A percentile compares a stretch with the other conserved stretches of the same genome.
Evolutionary conservation across 2,797 vertebrate genomes (phyloP).

Genomic region (Saxicola maurus): DNA sequence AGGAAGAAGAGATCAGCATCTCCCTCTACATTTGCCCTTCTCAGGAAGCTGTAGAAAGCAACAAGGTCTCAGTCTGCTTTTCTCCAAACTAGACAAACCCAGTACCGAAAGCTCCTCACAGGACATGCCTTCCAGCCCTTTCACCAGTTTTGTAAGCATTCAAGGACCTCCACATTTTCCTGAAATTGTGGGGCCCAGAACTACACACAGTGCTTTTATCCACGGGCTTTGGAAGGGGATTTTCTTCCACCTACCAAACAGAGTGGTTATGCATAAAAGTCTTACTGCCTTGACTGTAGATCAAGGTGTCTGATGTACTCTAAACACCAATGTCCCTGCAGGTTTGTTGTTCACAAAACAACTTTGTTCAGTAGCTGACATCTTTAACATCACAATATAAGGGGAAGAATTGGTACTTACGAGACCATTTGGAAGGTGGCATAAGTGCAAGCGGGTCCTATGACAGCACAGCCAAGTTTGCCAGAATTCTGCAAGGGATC

Average conservation of each 20-base stretch:
- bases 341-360: background rate
- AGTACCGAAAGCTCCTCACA: background rate
- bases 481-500: slow-evolving; percentile 28
- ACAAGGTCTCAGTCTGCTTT: background rate
- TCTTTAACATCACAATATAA: background rate
- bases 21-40: background rate
- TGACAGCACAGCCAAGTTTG: slow-evolving; percentile 81
- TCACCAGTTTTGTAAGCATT: background rate
- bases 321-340: background rate
- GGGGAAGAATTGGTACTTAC: slow-evolving; percentile 76
- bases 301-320: background rate
- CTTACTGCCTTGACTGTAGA: background rate
- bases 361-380: background rate
- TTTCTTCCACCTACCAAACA: background rate
- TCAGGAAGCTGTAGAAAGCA: background rate
- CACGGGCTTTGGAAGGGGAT: background rate
- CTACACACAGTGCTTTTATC: background rate
- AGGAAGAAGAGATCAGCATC: background rate
- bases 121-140: background rate
- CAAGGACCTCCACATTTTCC: background rate
- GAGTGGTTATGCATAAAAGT: background rate
- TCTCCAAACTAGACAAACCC: background rate
- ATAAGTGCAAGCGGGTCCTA: slow-evolving; percentile 90
- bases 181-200: background rate
- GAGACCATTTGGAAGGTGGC: slow-evolving; percentile 91